phyloP scores from a whole-genome alignment of 2,113 vertebrate genomes.

The Cepphus grylle region DNA sequence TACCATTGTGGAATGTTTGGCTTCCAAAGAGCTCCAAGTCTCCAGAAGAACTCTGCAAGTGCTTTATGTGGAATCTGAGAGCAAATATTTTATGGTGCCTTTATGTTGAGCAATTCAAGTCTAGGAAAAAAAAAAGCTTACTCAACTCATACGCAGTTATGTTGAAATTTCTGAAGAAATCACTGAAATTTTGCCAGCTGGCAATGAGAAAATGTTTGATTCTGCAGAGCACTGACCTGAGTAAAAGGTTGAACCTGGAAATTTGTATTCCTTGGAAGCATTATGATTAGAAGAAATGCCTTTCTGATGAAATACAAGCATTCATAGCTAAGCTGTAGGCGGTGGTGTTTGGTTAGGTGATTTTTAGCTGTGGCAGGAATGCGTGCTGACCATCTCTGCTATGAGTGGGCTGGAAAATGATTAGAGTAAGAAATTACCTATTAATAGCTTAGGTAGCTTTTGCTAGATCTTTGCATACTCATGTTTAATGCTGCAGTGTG shows the following conservation, averaged over 20 bases:
- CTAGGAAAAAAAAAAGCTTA: neutral
- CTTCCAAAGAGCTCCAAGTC: neutral
- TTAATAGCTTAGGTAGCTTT: neutral
- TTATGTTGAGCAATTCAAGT: neutral
- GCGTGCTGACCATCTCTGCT: neutral
- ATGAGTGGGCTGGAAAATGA: neutral
- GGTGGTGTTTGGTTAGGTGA: too few relatives aligned
- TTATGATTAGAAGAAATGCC: neutral
- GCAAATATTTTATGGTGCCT: neutral
- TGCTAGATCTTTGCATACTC: neutral
- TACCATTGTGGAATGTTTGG: neutral
- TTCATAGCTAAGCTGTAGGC: neutral
- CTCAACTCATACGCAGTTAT: neutral
- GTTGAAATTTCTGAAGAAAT: slow-evolving; percentile 3
- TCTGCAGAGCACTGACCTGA: neutral
- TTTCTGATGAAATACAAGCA: neutral
- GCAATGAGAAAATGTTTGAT: neutral
- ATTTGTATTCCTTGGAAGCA: neutral
- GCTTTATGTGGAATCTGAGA: neutral
- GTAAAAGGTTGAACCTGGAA: neutral
- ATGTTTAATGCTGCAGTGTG: neutral
- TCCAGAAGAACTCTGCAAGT: neutral
- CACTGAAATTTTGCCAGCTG: neutral
- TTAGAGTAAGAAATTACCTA: neutral
- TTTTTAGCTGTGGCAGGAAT: neutral